phyloP scores from a whole-genome alignment of 2,888 invertebrate species.

The Ligdia adustata region DNA sequence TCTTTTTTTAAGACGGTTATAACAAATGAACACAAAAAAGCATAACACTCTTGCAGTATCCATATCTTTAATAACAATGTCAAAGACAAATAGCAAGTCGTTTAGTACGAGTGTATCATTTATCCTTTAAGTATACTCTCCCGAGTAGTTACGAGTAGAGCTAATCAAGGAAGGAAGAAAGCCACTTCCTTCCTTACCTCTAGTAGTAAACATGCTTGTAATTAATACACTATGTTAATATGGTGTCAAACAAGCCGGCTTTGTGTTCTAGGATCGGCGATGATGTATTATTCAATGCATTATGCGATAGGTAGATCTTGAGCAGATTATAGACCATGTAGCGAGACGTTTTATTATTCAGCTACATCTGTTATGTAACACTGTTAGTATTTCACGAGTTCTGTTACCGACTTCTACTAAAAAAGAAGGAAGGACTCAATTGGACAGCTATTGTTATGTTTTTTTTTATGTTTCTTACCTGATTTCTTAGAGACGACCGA shows the following conservation, averaged over 20 bases:
- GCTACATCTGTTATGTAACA: background rate
- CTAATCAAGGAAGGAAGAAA: conserved; percentile 1
- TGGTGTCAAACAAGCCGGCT: background rate
- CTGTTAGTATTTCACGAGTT: background rate
- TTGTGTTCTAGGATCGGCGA: background rate
- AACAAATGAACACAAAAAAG: background rate
- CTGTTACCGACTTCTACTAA: background rate
- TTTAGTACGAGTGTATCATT: too few relatives aligned
- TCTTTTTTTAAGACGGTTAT: background rate
- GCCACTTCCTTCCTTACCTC: background rate
- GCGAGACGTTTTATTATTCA: background rate
- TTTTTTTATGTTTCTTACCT: too few relatives aligned
- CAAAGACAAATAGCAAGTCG: background rate
- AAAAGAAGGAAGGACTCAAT: background rate
- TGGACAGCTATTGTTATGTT: too few relatives aligned
- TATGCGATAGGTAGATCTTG: background rate
- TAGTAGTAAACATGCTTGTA: background rate
- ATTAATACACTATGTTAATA: background rate
- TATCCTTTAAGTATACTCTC: too few relatives aligned
- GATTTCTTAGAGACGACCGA: too few relatives aligned
- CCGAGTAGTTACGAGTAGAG: background rate
- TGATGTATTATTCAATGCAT: background rate
- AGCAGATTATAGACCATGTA: too few relatives aligned
- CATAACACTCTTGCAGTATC: background rate
- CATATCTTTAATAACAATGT: background rate